Conservation (phyloP, 2,888 invertebrate species). For the Agapostemon virescens region DNA sequence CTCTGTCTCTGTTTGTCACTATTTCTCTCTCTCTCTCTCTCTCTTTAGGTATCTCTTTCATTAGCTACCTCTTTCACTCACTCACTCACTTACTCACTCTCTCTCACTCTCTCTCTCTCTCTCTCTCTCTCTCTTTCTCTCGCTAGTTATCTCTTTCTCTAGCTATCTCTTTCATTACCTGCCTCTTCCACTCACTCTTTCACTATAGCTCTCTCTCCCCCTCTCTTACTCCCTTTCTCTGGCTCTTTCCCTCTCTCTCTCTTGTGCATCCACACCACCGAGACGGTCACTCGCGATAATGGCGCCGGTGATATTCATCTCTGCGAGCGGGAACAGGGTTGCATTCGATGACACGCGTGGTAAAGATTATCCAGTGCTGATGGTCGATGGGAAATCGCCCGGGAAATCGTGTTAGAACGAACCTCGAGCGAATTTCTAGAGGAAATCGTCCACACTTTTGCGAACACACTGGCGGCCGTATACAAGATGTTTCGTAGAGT, state of each 20-base stretch:
- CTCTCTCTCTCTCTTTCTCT: too few species aligned
- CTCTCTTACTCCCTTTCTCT: not conserved
- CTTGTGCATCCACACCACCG: not conserved
- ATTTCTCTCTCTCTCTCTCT: too few species aligned
- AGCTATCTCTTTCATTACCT: too few species aligned
- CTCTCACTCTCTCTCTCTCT: too few species aligned
- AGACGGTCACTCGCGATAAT: conserved; percentile 37
- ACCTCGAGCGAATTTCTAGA: not conserved
- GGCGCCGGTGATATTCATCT: conserved; percentile 26
- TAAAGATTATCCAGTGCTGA: not conserved
- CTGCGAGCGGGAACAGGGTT: not conserved
- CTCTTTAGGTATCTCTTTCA: too few species aligned
- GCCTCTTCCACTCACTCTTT: too few species aligned
- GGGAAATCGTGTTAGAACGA: not conserved
- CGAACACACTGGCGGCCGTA: not conserved
- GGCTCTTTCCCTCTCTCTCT: not conserved
- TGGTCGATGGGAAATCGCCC: conserved; percentile 21
- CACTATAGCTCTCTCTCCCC: not conserved
- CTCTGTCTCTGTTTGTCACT: too few species aligned
- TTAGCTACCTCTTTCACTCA: too few species aligned
- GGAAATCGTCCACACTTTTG: not conserved
- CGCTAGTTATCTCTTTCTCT: too few species aligned
- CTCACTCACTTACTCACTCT: too few species aligned
- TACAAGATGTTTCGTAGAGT: too few species aligned
- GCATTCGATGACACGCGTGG: not conserved